Evolutionary conservation across 1,140 invertebrate genomes (phyloP).

Genomic region (Apocrypta bakeri): DNA sequence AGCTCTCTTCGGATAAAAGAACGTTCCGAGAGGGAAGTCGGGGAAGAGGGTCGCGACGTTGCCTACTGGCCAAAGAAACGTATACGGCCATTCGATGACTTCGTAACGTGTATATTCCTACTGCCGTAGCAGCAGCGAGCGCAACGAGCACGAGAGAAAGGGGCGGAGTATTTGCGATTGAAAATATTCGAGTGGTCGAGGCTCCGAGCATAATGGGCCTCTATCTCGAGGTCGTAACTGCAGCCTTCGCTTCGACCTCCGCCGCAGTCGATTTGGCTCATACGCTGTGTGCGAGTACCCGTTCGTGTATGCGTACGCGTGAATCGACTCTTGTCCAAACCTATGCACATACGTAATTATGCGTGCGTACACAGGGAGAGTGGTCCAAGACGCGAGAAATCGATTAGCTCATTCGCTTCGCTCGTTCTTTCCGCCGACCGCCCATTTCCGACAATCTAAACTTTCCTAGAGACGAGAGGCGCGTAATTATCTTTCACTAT

Average conservation of each 20-base stretch:
- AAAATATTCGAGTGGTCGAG: conserved; percentile 37
- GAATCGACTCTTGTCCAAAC: too few relatives aligned
- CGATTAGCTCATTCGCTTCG: conserved; percentile 50
- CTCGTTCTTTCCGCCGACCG: conserved; percentile 44
- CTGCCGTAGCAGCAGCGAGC: background rate
- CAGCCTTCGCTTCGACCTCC: background rate
- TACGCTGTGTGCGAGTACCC: conserved; percentile 19
- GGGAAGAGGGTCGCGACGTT: conserved; percentile 17
- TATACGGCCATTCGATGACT: conserved; percentile 26
- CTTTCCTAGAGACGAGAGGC: background rate
- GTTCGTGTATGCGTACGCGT: background rate
- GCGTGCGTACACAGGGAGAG: background rate
- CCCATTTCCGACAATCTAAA: conserved; percentile 32
- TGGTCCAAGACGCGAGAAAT: conserved; percentile 19
- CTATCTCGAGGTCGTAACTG: background rate
- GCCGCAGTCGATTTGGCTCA: background rate
- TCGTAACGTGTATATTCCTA: conserved; percentile 31
- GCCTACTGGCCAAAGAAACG: background rate
- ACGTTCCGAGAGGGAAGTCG: background rate
- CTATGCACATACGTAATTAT: background rate
- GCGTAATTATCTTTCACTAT: conserved; percentile 22
- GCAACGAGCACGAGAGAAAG: background rate
- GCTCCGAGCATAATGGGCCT: background rate
- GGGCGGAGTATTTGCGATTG: conserved; percentile 38
- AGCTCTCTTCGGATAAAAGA: background rate